Base-by-base conservation (phyloP, 2,113 vertebrate genomes). In the Leptodactylus fuscus region DNA sequence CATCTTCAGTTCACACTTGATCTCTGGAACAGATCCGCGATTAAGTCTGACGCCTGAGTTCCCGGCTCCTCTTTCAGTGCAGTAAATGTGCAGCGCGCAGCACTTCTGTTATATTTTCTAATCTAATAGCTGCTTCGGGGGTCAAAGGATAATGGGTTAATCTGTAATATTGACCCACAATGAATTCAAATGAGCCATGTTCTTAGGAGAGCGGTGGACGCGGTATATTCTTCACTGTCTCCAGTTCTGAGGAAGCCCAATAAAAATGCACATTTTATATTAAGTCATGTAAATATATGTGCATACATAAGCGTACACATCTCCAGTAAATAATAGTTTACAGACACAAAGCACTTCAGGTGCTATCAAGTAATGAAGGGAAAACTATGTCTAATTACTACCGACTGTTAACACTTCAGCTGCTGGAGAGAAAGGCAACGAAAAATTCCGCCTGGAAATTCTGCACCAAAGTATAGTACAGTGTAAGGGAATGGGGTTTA, bases 281-380 rank as follows among this genome's bases (percentile, higher is more conserved):
- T 79, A 85, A 85, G 41, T 80, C 83, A 85, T 85, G 83, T 85
- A 85, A 85, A 85, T 46, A 80, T 85, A 85, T 85, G 83, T 80
- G 83, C 83, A 85, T 85, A 80, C 48, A 80, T 85, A 55, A 80
- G 36, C 49, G 44, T 5, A 36, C 38, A 67, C 13, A 53, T 67
- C 38, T 44, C 48, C n/a, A 20, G 62, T 85, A 85, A 85, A 85
- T 76, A 85, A 80, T 58, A 41, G 62, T 55, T 65, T 67, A 69
- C 60, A 55, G 75, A 44, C 34, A 69, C n/a, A 67, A 78, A 38
- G 27, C 58, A 53, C 60, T 85, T 85, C 48, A 79, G n/a, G 65
- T 67, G 75, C 49, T 41, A 80, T 79, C 58, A 85, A 20, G 48
- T 71, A 80, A 71, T 71, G 32, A 71, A 38, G 12, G 20, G 27